Base-by-base conservation (phyloP, 1,140 invertebrate species). In the Sinella curviseta region DNA sequence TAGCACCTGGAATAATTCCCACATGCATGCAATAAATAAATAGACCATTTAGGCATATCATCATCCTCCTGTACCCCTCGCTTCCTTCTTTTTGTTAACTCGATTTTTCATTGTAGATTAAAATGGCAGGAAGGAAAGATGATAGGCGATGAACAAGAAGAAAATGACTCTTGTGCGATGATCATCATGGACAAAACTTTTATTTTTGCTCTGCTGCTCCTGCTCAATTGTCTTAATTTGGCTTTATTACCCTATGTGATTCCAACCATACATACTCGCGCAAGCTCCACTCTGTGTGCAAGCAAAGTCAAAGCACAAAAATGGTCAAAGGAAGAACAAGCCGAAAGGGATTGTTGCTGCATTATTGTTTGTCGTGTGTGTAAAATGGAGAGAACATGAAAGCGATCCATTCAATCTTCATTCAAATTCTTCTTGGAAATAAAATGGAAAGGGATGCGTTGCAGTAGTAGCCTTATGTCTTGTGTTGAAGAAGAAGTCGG, bases 141-240 rank as follows among this genome's bases (percentile, higher is more conserved):
- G n/a, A n/a, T n/a, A n/a, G n/a, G n/a, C n/a, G n/a, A n/a, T n/a
- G n/a, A n/a, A n/a, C n/a, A n/a, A n/a, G n/a, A n/a, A n/a, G n/a
- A n/a, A n/a, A n/a, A n/a, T n/a, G n/a, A n/a, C n/a, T n/a, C n/a
- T n/a, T n/a, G n/a, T n/a, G n/a, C n/a, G n/a, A n/a, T n/a, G n/a
- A 48, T 12, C 8, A 8, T 8, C 39, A 48, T 48, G 39, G 39
- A 48, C 39, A 48, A 65, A n/a, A 65, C 26, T 65, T n/a, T 65
- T 26, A 26, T 65, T 8, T 48, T 48, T 48, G 39, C 39, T 48
- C 20, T n/a, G 57, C 57, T 12, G 57, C 57, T 65, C 65, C 57
- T 12, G 57, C 57, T 65, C 65, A 4, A 70, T 60, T 60, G 57
- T 70, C 65, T 70, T 30, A 33, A 65, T 65, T 65, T 65, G 57